Conservation (phyloP, 2,888 invertebrate species). For the Diabrotica balteata region DNA sequence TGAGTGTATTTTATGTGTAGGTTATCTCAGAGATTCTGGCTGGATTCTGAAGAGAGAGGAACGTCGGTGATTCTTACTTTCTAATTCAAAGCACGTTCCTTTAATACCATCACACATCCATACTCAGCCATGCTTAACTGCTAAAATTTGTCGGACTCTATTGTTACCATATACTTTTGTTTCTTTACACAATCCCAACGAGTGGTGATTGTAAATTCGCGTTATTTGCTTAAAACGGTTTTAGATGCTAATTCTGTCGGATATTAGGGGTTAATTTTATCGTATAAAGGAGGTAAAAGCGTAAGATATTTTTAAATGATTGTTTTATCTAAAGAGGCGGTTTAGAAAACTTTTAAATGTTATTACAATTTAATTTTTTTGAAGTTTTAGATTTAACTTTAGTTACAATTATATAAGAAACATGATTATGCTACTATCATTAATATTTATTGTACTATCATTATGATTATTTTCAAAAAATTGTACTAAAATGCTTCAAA, state of each 20-base stretch:
- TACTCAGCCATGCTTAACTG: conserved; percentile 54
- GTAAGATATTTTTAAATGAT: too few species aligned
- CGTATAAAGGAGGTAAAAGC: too few species aligned
- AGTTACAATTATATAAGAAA: too few species aligned
- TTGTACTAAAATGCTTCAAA: too few species aligned
- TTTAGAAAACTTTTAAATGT: too few species aligned
- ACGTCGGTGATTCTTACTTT: conserved; percentile 58
- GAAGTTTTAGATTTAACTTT: too few species aligned
- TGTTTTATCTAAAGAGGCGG: too few species aligned
- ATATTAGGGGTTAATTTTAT: too few species aligned
- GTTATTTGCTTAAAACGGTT: conserved; percentile 8
- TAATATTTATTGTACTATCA: too few species aligned
- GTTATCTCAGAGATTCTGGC: conserved; percentile 48
- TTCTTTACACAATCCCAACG: conserved; percentile 42
- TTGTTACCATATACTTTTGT: conserved; percentile 46
- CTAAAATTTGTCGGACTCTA: conserved; percentile 54
- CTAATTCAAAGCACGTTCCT: conserved; percentile 59
- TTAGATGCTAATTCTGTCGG: not conserved
- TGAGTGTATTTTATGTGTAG: conserved; percentile 23
- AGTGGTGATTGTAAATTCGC: not conserved
- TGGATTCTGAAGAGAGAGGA: conserved; percentile 44
- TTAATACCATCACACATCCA: conserved; percentile 60
- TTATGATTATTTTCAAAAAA: too few species aligned
- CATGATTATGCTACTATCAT: too few species aligned
- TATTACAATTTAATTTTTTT: too few species aligned